A percentile compares a stretch with the other conserved stretches of the same genome.
These are phyloP conservation scores for Mergus octosetaceus DNA, from an alignment of 2,797 vertebrate species.

Conservation along the genomic window DNA sequence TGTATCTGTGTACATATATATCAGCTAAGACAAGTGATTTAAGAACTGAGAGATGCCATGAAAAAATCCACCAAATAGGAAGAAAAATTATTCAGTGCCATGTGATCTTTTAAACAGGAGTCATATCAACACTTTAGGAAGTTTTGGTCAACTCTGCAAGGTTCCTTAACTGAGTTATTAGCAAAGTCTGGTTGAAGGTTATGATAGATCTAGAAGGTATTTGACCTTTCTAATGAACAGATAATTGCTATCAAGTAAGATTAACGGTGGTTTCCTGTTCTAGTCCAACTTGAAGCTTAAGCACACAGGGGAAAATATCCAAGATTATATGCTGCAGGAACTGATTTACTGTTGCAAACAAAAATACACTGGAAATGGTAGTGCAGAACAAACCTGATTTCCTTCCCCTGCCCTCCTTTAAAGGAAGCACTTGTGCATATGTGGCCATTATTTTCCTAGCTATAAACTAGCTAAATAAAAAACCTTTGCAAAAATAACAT, in stretches of 20 bases:
- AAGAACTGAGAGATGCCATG: neutral
- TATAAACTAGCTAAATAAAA: neutral
- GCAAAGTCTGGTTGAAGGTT: neutral
- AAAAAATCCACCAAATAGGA: neutral
- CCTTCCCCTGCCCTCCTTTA: rapidly evolving
- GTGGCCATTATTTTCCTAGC: neutral
- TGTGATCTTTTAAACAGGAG: neutral
- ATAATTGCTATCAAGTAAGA: neutral
- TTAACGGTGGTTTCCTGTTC: slow-evolving; percentile 3
- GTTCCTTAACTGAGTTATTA: neutral
- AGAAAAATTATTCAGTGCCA: neutral
- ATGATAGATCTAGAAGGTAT: neutral
- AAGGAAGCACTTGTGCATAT: neutral
- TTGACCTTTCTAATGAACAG: neutral
- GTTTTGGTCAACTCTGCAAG: neutral
- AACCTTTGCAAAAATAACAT: neutral
- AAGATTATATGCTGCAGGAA: neutral
- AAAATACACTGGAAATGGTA: neutral
- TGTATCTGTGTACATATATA: neutral
- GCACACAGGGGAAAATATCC: neutral
- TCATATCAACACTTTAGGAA: neutral
- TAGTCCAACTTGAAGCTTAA: neutral
- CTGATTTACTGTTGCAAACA: neutral
- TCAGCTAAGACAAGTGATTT: neutral
- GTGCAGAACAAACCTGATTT: neutral